These are phyloP conservation scores for Spinibarbus caldwelli DNA, from an alignment of 2,797 vertebrate genomes.

Conservation along the genomic window DNA sequence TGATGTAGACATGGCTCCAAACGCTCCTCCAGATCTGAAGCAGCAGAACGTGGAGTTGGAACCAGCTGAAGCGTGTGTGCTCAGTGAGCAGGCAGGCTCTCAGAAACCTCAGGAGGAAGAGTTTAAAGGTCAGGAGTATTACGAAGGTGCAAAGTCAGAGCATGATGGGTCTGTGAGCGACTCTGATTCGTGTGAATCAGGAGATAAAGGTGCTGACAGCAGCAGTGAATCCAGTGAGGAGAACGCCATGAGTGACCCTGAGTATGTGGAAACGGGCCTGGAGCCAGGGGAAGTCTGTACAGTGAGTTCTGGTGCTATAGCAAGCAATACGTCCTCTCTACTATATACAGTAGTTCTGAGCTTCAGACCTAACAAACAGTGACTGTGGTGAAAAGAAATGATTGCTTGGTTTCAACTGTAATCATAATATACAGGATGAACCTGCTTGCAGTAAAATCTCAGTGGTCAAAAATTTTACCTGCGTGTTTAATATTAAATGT, in stretches of 20 bases:
- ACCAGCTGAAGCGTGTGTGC: constrained; percentile 12
- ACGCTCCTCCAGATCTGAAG: background rate
- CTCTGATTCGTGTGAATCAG: constrained; percentile 64
- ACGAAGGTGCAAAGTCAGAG: constrained; percentile 68
- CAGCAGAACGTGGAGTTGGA: constrained; percentile 11
- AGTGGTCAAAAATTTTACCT: background rate
- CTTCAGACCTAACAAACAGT: background rate
- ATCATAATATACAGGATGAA: background rate
- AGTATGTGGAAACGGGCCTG: constrained; percentile 75
- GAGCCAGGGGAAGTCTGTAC: constrained; percentile 81
- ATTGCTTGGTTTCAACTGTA: background rate
- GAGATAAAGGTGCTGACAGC: constrained; percentile 62
- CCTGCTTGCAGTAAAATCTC: background rate
- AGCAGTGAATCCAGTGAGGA: constrained; percentile 73
- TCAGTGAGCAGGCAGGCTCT: constrained; percentile 59
- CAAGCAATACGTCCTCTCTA: background rate
- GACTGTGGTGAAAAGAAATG: background rate
- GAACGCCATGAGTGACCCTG: constrained; percentile 72
- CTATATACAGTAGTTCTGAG: background rate
- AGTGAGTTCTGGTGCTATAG: constrained; percentile 68
- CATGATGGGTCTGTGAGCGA: constrained; percentile 47
- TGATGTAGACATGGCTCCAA: constrained; percentile 1
- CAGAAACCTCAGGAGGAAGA: constrained; percentile 62
- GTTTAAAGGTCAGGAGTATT: constrained; percentile 62
- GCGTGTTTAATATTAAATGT: background rate